These are phyloP conservation scores for Squalus acanthias DNA, from an alignment of 2,797 vertebrate species.

Conservation along the genomic window DNA sequence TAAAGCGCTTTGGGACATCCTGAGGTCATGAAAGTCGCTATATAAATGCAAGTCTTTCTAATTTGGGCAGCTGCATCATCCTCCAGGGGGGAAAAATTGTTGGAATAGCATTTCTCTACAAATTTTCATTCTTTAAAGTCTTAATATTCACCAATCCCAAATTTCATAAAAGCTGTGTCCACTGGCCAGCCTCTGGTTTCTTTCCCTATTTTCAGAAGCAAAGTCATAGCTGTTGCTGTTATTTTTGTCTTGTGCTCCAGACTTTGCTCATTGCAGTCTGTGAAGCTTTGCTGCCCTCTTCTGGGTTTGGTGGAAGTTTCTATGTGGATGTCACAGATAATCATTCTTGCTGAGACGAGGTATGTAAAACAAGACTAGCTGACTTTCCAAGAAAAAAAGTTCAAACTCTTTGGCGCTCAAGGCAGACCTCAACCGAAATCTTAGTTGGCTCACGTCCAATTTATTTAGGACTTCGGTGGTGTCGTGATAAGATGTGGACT, in stretches of 20 bases:
- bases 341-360: not conserved
- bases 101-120: not conserved
- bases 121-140: not conserved
- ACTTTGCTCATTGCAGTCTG: not conserved
- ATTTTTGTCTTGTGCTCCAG: not conserved
- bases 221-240: not conserved
- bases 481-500: not conserved
- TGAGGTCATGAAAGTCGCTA: not conserved
- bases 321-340: not conserved
- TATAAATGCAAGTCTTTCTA: not conserved
- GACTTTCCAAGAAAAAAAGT: not conserved
- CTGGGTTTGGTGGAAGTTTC: not conserved
- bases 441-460: not conserved
- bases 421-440: not conserved
- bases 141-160: not conserved
- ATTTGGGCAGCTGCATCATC: not conserved
- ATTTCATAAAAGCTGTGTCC: not conserved
- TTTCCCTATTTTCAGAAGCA: not conserved
- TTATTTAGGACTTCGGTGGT: not conserved
- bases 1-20: not conserved
- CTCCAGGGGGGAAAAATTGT: no score
- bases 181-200: not conserved
- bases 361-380: not conserved
- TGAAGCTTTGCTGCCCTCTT: constrained; percentile 8
- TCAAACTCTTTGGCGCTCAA: not conserved